These are phyloP conservation scores for Spodoptera littoralis DNA, from an alignment of 2,888 invertebrate genomes.

Conservation along the genomic window DNA sequence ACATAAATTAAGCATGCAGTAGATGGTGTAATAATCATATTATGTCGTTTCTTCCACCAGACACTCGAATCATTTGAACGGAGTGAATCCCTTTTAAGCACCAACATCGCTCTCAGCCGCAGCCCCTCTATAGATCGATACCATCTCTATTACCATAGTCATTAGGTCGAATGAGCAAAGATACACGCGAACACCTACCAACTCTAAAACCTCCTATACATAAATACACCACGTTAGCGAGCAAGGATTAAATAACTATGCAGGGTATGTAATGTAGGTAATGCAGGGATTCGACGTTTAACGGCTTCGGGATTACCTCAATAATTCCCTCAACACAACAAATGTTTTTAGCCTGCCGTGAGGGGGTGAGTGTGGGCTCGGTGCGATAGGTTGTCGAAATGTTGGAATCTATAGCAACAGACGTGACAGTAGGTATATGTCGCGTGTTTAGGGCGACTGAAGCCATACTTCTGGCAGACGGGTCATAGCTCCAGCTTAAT, in stretches of 20 bases:
- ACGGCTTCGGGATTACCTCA: conserved; percentile 87
- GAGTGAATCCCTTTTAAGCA: conserved; percentile 81
- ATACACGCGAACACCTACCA: conserved; percentile 62
- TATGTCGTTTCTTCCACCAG: conserved; percentile 73
- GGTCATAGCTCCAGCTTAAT: conserved; percentile 76
- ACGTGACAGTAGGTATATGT: conserved; percentile 59
- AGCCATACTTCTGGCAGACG: conserved; percentile 76
- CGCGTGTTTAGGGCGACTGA: conserved; percentile 71
- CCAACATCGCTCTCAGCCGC: conserved; percentile 73
- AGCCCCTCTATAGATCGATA: conserved; percentile 67
- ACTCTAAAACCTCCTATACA: conserved; percentile 65
- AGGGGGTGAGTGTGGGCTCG: conserved; percentile 54
- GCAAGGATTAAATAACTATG: conserved; percentile 86
- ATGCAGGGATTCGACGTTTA: conserved; percentile 85
- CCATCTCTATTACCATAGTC: conserved; percentile 74
- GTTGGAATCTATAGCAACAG: conserved; percentile 61
- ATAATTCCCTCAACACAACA: conserved; percentile 85
- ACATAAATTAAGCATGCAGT: conserved; percentile 64
- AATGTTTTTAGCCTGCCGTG: conserved; percentile 81
- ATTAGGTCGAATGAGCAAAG: conserved; percentile 73
- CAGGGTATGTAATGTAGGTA: conserved; percentile 85
- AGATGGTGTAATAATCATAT: conserved; percentile 73
- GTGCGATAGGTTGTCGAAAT: conserved; percentile 64
- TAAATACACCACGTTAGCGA: conserved; percentile 72
- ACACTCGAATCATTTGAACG: conserved; percentile 76